These are phyloP conservation scores for Sinonovacula constricta DNA, from an alignment of 1,140 invertebrate genomes.

Conservation along the genomic window DNA sequence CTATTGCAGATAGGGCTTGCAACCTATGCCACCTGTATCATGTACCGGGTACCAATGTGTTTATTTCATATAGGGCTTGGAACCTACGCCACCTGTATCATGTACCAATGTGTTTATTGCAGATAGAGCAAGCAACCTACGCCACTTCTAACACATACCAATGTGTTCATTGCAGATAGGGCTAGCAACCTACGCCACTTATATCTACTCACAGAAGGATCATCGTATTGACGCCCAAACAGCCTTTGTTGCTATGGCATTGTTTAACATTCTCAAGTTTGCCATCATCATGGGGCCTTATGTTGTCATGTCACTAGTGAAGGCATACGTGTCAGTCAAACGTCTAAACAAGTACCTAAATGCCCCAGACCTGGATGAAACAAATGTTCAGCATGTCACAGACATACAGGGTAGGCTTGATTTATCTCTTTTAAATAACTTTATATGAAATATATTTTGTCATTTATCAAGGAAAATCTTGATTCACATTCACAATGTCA, in stretches of 20 bases:
- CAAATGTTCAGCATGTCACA: constrained; percentile 3
- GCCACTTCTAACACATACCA: no score
- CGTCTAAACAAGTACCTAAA: constrained; percentile 36
- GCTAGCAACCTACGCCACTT: no score
- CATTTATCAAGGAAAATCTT: not conserved
- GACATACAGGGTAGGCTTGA: constrained; percentile 6
- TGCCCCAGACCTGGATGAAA: constrained; percentile 31
- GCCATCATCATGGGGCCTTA: constrained; percentile 81
- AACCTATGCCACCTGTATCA: no score
- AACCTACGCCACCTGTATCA: no score
- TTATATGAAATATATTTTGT: not conserved
- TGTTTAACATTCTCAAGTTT: constrained; percentile 98
- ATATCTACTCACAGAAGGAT: constrained; percentile 75
- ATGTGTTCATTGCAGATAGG: no score
- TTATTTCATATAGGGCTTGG: no score
- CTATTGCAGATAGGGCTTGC: no score
- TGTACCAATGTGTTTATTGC: no score
- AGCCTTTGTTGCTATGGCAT: constrained; percentile 94
- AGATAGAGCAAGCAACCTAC: constrained; percentile 82
- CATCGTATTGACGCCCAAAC: constrained; percentile 79
- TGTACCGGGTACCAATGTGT: no score
- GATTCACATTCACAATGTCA: not conserved
- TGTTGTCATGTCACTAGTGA: constrained; percentile 26
- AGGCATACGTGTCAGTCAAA: constrained; percentile 21
- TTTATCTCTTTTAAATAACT: constrained; percentile 3